A percentile compares a stretch with the other conserved stretches of the same genome.
Evolutionary conservation across 2,797 vertebrate genomes (phyloP).

Genomic region (Acanthurus lineatus): DNA sequence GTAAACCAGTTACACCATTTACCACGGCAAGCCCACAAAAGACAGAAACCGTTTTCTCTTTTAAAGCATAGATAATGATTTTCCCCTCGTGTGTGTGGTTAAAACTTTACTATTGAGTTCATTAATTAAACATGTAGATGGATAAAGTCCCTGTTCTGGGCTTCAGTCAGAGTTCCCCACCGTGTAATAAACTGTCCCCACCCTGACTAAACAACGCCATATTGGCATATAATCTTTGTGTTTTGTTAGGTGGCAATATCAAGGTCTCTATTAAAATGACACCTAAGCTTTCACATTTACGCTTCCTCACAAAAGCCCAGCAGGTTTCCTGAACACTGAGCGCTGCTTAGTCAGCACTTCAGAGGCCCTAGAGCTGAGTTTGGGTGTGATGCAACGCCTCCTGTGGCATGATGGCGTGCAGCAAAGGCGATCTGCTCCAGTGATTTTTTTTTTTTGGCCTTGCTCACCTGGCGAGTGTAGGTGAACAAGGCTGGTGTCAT

Average conservation of each 20-base stretch:
- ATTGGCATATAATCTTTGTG: constrained; percentile 40
- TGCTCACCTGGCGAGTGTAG: constrained; percentile 8
- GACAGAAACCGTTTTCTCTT: too few relatives aligned
- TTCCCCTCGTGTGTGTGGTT: too few relatives aligned
- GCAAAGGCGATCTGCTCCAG: constrained; percentile 1
- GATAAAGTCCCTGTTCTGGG: constrained; percentile 32
- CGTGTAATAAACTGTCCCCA: constrained; percentile 50
- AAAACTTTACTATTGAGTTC: too few relatives aligned
- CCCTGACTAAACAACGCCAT: constrained; percentile 20
- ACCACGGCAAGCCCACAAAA: too few relatives aligned
- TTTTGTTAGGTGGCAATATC: constrained; percentile 43
- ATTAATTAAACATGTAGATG: constrained; percentile 21
- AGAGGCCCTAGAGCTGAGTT: constrained; percentile 31
- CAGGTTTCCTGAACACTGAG: constrained; percentile 21
- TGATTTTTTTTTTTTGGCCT: constrained; percentile 1
- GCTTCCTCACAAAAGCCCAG: constrained; percentile 27
- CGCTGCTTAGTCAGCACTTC: constrained; percentile 46
- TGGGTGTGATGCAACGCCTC: constrained; percentile 28
- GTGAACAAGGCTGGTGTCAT: constrained; percentile 23
- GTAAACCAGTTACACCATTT: too few relatives aligned
- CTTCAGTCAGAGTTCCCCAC: constrained; percentile 30
- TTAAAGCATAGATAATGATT: too few relatives aligned
- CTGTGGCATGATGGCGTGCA: constrained; percentile 15
- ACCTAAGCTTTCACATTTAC: constrained; percentile 57
- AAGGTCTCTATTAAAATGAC: constrained; percentile 68